A percentile compares a stretch with the other conserved stretches of the same genome.
These are phyloP conservation scores for Frankliniella intonsa DNA, from an alignment of 2,888 invertebrate species.

Conservation along the genomic window DNA sequence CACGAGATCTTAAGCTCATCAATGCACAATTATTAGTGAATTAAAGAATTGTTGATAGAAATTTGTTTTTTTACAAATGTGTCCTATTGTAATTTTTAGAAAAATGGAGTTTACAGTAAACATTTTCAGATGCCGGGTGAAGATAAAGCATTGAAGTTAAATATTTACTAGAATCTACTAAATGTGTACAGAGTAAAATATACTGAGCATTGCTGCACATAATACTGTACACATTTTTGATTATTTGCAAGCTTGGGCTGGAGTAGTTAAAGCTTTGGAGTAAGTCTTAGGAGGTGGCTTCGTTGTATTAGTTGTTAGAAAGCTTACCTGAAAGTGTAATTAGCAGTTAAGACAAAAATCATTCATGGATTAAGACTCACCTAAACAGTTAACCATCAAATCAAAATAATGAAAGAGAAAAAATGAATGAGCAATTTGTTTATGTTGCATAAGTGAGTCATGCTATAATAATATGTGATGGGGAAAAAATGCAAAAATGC, in stretches of 20 bases:
- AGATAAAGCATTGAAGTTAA: neutral
- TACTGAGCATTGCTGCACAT: neutral
- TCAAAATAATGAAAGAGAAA: too few species aligned
- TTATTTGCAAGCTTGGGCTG: conserved; percentile 11
- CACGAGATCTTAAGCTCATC: neutral
- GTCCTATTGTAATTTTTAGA: neutral
- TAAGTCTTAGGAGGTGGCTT: neutral
- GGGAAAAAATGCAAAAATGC: neutral
- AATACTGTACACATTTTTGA: neutral
- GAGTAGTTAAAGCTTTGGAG: neutral
- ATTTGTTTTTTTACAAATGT: neutral
- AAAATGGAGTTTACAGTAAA: neutral
- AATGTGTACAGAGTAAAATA: neutral
- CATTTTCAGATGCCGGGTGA: too few species aligned
- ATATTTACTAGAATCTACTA: neutral
- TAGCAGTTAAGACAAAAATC: neutral
- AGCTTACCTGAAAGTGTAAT: neutral
- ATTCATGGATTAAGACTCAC: neutral
- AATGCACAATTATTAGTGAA: neutral
- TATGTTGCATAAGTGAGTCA: too few species aligned
- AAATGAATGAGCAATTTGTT: too few species aligned
- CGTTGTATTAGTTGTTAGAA: neutral
- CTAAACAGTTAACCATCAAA: too few species aligned
- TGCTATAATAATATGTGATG: too few species aligned
- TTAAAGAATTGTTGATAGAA: neutral